Evolutionary conservation across 2,113 vertebrate species (phyloP), one percentile per base, ranked within the genome.

Genomic region (Triplophysa rosa): DNA sequence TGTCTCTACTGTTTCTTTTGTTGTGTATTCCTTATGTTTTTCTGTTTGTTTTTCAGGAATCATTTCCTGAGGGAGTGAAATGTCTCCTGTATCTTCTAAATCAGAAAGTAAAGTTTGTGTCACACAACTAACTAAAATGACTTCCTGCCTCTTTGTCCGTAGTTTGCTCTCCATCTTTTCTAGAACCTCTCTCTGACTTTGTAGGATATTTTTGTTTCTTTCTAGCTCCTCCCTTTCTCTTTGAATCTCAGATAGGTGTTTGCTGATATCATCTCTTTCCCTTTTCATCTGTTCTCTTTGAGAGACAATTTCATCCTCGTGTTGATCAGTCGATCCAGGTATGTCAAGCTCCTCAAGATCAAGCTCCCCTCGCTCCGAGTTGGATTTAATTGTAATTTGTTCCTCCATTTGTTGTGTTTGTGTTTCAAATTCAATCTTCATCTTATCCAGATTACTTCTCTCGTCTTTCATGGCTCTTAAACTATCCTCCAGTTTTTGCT

Each of bases 41-140:
- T 69, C 79, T 78, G 58, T 1, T n/a, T 37, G 81, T 66, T 87
- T 70, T 26, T 9, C 4, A 0, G 23, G 2, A 0, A 63, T 26
- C 13, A 17, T 13, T 21, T 26, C 64, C 3, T 52, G 23, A 52
- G 13, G 23, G 45, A 21, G 16, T 47, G 16, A 26, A 49, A 62
- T 49, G 72, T 75, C 40, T 19, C 80, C 61, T 13, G 81, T 7
- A 8, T 78, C 9, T 8, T 23, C 66, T 23, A 72, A 10, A 9
- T 66, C 62, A 47, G 64, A 29, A 52, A 23, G 83, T 64, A 82
- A 64, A 37, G 47, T 80, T 56, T 80, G 78, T 54, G 49, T 33
- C 16, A 21, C 21, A n/a, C 61, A 77, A 77, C 24, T 63, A 24
- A 23, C 45, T 47, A 11, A 0, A 2, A 85, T 66, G 6, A 84